Conservation (phyloP, 2,113 vertebrate genomes). For the Octodon degus region DNA sequence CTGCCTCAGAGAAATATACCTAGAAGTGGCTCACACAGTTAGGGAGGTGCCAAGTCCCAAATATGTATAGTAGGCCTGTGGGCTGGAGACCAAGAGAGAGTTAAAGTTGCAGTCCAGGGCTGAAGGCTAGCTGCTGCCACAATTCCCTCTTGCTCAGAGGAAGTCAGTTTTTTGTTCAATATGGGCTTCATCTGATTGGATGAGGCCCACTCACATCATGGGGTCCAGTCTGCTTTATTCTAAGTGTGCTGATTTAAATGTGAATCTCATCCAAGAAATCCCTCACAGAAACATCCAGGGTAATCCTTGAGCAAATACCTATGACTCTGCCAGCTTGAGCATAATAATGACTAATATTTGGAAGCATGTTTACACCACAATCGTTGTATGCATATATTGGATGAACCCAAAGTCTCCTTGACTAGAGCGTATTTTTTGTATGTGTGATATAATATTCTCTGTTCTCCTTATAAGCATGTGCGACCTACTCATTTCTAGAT, state of each 20-base stretch:
- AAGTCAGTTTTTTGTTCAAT: neutral
- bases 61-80: neutral
- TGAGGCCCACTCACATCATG: neutral
- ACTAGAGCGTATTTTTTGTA: neutral
- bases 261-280: neutral
- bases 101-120: neutral
- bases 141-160: neutral
- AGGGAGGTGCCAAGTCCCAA: neutral
- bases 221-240: neutral
- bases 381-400: neutral
- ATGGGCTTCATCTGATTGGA: neutral
- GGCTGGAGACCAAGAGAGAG: neutral
- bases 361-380: neutral
- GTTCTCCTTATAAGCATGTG: neutral
- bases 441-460: neutral
- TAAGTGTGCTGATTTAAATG: neutral
- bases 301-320: neutral
- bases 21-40: neutral
- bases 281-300: neutral
- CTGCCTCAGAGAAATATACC: conserved; percentile 11
- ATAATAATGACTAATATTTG: neutral
- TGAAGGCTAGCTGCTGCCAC: neutral
- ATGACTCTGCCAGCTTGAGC: neutral
- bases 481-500: neutral
- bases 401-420: neutral